These are phyloP conservation scores for Laterallus jamaicensis DNA, from an alignment of 2,113 vertebrate species.

Conservation along the genomic window DNA sequence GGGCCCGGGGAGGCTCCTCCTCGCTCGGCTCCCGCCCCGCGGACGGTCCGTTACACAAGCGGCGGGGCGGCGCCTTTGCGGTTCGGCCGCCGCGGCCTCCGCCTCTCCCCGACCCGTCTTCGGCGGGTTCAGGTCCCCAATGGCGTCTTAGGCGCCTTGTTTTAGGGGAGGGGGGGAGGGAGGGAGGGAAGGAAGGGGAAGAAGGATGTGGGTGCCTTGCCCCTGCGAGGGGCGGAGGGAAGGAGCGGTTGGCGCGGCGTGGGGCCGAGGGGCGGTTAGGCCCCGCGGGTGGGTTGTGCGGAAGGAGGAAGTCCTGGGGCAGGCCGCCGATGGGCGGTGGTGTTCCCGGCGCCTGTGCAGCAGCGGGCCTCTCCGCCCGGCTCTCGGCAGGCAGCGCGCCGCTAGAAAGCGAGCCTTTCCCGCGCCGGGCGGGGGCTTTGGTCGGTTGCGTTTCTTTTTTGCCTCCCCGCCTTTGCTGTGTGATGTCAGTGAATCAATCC, in stretches of 20 bases:
- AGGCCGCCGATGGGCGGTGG: not conserved
- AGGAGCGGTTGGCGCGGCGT: not conserved
- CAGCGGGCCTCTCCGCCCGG: not conserved
- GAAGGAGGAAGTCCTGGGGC: slow-evolving; percentile 30
- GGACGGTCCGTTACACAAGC: not conserved
- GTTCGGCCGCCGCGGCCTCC: not conserved
- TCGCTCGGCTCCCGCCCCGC: not conserved
- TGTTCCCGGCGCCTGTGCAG: not conserved
- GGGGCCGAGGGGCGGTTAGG: not conserved
- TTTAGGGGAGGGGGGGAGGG: no score
- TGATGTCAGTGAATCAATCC: not conserved
- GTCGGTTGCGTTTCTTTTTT: no score
- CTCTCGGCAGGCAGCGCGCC: no score
- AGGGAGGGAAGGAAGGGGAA: no score
- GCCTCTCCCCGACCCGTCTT: no score
- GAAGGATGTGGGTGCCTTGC: no score
- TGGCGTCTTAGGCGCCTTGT: not conserved
- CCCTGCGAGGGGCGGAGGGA: not conserved
- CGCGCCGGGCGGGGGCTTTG: no score
- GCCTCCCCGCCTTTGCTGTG: accelerated
- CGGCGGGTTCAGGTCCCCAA: not conserved
- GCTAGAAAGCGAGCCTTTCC: not conserved
- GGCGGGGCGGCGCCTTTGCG: not conserved
- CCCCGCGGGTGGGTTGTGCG: not conserved
- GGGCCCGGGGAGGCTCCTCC: not conserved